These are phyloP conservation scores for Corythornis madagascariensis DNA, from an alignment of 2,113 vertebrate species.

Conservation along the genomic window DNA sequence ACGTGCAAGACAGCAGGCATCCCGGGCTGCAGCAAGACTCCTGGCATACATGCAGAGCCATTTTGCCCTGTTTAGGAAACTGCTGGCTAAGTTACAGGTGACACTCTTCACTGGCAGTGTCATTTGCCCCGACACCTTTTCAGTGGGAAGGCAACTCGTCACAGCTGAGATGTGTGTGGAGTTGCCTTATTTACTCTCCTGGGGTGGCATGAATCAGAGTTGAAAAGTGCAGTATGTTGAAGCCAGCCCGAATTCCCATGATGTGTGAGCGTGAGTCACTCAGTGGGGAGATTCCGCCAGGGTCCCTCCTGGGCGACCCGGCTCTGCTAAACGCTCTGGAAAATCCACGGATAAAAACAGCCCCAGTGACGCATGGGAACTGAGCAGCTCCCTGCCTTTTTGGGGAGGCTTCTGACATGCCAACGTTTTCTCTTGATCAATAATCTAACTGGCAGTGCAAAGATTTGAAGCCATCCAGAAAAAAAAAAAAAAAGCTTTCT, in stretches of 20 bases:
- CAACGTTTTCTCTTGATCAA: slow-evolving; percentile 10
- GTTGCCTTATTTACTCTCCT: slow-evolving; percentile 55
- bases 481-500: not conserved
- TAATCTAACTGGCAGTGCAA: slow-evolving; percentile 19
- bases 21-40: not conserved
- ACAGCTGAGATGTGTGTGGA: not conserved
- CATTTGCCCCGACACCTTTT: not conserved
- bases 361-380: not conserved
- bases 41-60: not conserved
- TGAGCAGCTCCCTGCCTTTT: slow-evolving; percentile 15
- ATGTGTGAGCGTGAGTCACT: slow-evolving; percentile 51
- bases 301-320: slow-evolving; percentile 58
- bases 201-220: slow-evolving; percentile 67
- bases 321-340: not conserved
- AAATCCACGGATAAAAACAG: slow-evolving; percentile 42
- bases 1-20: not conserved
- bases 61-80: not conserved
- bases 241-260: slow-evolving; percentile 49
- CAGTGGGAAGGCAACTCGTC: slow-evolving; percentile 8
- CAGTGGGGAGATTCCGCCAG: slow-evolving; percentile 53
- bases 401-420: slow-evolving; percentile 44
- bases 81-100: not conserved
- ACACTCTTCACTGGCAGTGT: not conserved
- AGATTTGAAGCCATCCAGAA: not conserved
- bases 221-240: slow-evolving; percentile 61